Base-by-base conservation (phyloP, 2,797 vertebrate genomes). In the Epinephelus malabaricus region DNA sequence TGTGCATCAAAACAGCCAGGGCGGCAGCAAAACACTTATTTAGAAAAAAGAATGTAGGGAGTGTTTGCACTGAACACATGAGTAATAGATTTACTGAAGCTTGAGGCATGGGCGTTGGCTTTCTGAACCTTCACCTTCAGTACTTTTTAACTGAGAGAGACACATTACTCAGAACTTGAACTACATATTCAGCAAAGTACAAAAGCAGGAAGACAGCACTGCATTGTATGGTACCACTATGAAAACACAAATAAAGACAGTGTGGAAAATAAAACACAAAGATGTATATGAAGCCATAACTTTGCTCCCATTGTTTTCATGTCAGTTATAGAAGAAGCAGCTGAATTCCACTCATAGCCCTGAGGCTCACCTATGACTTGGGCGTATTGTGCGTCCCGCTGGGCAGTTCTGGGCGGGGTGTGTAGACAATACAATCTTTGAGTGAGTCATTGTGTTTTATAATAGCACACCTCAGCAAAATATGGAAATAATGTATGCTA, bases 391-490 rank as follows among this genome's bases (percentile, higher is more conserved):
- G 4, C 12, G 1, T 51, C 27, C 30, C 25, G 46, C 15, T 59
- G 47, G 38, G 40, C 51, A 49, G 38, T n/a, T 69, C 17, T 76
- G 86, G 88, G 90, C 80, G 85, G 73, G 49, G 88, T 56, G 14
- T 30, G 62, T 34, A 65, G 67, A 92, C 79, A 88, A 84, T 70
- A 4, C 49, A 19, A 38, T 27, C 17, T 74, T 66, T 70, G 47
- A 65, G 15, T 85, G 77, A 90, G 66, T 91, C 88, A 82, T 30
- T 49, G 58, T 17, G 5, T 61, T 76, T 69, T 3, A 30, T 6
- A 60, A 11, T 0, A 72, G 81, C 67, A 76, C 82, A 81, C 80
- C 77, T 86, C 38, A 30, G 53, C 49, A 56, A 72, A 74, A 69
- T 5, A 49, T 77, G 66, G 2, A 69, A 50, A 55, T 55, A 17